Conservation (phyloP, 2,888 invertebrate genomes). For the Kryphioiulus occultus region DNA sequence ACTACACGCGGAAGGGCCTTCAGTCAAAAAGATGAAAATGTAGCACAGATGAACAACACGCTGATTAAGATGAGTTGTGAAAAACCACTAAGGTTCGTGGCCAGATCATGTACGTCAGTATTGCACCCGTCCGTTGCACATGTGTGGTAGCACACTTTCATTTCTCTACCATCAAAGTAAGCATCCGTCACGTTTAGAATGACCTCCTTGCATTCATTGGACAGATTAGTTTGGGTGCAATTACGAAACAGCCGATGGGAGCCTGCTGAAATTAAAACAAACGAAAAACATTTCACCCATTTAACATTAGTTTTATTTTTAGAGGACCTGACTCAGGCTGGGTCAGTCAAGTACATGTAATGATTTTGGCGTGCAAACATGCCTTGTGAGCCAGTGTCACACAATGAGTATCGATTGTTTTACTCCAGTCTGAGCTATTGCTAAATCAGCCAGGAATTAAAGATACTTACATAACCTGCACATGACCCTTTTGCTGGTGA, state of each 20-base stretch:
- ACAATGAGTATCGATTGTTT: too few species aligned
- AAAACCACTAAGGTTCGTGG: not conserved
- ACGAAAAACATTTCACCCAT: not conserved
- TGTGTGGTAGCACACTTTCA: not conserved
- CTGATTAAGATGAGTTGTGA: not conserved
- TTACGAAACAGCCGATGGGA: not conserved
- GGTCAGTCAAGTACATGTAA: too few species aligned
- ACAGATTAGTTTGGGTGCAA: not conserved
- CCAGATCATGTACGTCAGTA: not conserved
- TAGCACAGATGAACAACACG: not conserved
- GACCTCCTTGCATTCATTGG: not conserved
- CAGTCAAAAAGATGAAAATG: not conserved
- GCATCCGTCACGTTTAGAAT: not conserved
- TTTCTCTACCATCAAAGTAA: not conserved
- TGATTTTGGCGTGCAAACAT: too few species aligned
- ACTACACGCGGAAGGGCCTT: too few species aligned
- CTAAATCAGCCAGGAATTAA: too few species aligned
- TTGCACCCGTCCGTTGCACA: conserved; percentile 40
- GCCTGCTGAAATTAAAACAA: conserved; percentile 12
- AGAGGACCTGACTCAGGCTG: too few species aligned
- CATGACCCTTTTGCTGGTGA: too few species aligned
- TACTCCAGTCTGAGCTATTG: too few species aligned
- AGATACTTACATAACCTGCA: too few species aligned
- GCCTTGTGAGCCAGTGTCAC: too few species aligned
- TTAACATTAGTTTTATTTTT: too few species aligned